Base-by-base conservation (phyloP, 53 echinoderm and acorn worm species). In the Glandiceps talaboti region DNA sequence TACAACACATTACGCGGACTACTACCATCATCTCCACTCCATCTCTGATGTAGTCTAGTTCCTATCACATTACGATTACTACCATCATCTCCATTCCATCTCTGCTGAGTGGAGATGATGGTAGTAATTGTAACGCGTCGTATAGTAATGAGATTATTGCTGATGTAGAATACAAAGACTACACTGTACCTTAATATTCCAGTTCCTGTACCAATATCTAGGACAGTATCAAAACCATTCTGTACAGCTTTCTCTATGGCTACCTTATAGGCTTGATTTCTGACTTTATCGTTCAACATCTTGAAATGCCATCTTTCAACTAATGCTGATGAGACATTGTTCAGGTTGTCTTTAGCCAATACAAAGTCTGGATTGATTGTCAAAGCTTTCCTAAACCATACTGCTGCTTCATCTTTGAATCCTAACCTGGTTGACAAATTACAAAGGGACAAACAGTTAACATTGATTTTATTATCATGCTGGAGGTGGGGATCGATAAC, bases 141-240 rank as follows among this genome's bases (percentile, higher is more conserved):
- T n/a, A n/a, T n/a, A n/a, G n/a, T n/a, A n/a, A n/a, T n/a, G n/a
- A n/a, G n/a, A n/a, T n/a, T n/a, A n/a, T n/a, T n/a, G n/a, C n/a
- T n/a, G n/a, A n/a, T n/a, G n/a, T n/a, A n/a, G n/a, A n/a, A n/a
- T n/a, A n/a, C n/a, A n/a, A n/a, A n/a, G n/a, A n/a, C n/a, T n/a
- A n/a, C n/a, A n/a, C n/a, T n/a, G n/a, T 74, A 92, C 92, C 92
- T 90, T 0, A 92, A 80, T 25, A 92, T 77, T 28, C 89, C 92
- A 14, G 92, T 92, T 26, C 92, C 92, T 32, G 92, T 84, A 1
- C 92, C 92, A 77, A 92, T 92, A 32, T 92, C 92, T 29, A 92
- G 73, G 28, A 92, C 87, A 26, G 75, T 87, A 73, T 83, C 73
- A 29, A 85, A 87, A 28, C 92, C 92, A 27, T 75, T 73, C 26